Conservation (phyloP, 1,140 invertebrate genomes). For the Hydropsyche tenuis region DNA sequence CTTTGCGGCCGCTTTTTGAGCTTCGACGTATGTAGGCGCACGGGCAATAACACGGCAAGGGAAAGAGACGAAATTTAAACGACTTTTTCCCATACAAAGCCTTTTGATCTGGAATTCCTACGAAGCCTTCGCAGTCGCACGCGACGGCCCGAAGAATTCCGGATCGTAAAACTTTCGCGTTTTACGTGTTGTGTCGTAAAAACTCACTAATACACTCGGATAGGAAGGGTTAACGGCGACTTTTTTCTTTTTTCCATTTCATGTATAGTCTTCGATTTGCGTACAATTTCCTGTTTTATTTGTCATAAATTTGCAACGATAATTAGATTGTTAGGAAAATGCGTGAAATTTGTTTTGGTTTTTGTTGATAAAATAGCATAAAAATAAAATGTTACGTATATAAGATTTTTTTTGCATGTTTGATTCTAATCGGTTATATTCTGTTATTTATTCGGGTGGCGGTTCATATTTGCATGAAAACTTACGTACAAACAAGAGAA, state of each 20-base stretch:
- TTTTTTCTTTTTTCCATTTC: constrained; percentile 1
- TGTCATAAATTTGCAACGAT: no score
- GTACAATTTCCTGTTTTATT: no score
- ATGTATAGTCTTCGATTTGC: neutral
- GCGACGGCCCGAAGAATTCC: constrained; percentile 37
- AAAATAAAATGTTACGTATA: no score
- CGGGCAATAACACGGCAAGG: neutral
- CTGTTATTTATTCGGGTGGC: neutral
- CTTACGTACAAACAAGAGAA: neutral
- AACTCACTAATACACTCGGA: constrained; percentile 22
- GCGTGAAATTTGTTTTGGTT: no score
- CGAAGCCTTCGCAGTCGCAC: constrained; percentile 12
- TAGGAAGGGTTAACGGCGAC: constrained; percentile 6
- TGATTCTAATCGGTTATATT: neutral
- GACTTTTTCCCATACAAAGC: constrained; percentile 36
- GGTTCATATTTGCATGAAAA: constrained; percentile 12
- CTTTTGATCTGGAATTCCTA: constrained; percentile 33
- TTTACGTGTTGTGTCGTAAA: constrained; percentile 41
- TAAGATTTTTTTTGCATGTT: no score
- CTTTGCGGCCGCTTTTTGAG: neutral
- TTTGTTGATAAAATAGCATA: no score
- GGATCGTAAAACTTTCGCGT: constrained; percentile 43
- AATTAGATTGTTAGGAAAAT: no score
- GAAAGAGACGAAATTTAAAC: constrained; percentile 24
- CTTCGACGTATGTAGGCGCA: neutral